Percentiles rank a stretch among this genome's conserved stretches.
These are phyloP conservation scores for Drosophila auraria DNA, from an alignment of 1,140 invertebrate species.

Conservation along the genomic window DNA sequence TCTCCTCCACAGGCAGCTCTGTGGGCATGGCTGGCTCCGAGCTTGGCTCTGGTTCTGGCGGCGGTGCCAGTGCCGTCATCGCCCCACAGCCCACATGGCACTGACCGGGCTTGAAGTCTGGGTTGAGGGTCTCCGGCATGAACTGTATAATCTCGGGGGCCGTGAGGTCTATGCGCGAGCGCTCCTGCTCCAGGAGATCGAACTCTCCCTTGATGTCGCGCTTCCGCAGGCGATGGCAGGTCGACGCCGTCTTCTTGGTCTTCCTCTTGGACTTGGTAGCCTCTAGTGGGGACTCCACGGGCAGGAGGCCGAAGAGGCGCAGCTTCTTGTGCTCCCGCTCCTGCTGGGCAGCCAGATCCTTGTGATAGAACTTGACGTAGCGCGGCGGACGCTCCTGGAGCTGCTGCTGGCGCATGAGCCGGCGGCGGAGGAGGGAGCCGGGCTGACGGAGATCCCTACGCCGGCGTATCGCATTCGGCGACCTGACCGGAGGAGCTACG, in stretches of 20 bases:
- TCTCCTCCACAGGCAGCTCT: background rate
- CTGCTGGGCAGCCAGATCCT: conserved; percentile 59
- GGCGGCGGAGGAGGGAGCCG: conserved; percentile 52
- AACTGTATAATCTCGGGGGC: conserved; percentile 80
- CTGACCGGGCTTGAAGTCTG: conserved; percentile 68
- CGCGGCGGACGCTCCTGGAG: conserved; percentile 67
- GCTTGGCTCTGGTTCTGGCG: background rate
- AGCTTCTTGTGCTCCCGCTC: conserved; percentile 53
- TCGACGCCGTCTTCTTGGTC: conserved; percentile 54
- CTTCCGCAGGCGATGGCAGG: conserved; percentile 57
- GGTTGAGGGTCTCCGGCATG: conserved; percentile 77
- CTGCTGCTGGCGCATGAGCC: conserved; percentile 67
- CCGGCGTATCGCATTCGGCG: conserved; percentile 64
- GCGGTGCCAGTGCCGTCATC: conserved; percentile 34
- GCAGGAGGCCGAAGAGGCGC: conserved; percentile 38
- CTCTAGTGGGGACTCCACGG: conserved; percentile 7
- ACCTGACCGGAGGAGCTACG: conserved; percentile 45
- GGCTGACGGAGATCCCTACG: conserved; percentile 63
- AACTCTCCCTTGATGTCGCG: conserved; percentile 81
- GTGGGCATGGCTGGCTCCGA: background rate
- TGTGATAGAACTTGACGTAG: conserved; percentile 72
- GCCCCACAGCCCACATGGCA: conserved; percentile 68
- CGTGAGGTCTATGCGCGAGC: conserved; percentile 66
- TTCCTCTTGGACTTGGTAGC: conserved; percentile 57
- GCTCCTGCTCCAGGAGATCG: conserved; percentile 74